phyloP scores from a whole-genome alignment of 2,797 vertebrate species.

The Sparus aurata region DNA sequence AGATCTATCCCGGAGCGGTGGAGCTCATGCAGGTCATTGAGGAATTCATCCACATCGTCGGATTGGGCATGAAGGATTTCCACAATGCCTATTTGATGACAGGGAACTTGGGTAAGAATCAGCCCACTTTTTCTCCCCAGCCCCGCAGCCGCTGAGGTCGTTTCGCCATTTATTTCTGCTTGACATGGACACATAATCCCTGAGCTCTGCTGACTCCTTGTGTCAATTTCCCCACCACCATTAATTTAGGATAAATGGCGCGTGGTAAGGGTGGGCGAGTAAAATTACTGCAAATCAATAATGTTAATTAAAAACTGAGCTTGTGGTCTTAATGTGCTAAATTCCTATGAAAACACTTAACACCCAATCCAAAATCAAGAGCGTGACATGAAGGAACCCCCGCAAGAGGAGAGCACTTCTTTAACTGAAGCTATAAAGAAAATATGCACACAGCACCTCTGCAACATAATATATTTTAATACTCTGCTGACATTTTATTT shows the following conservation, averaged over 20 bases:
- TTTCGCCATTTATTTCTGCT: slow-evolving; percentile 56
- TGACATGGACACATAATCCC: slow-evolving; percentile 62
- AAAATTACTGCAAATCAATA: slow-evolving; percentile 81
- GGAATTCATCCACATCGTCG: slow-evolving; percentile 99
- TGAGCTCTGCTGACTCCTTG: slow-evolving; percentile 53
- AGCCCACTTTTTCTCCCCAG: slow-evolving; percentile 39
- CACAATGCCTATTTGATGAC: slow-evolving; percentile 99
- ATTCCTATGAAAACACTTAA: slow-evolving; percentile 77
- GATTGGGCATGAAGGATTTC: slow-evolving; percentile 99
- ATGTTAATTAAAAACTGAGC: slow-evolving; percentile 83
- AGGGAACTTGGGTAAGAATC: slow-evolving; percentile 97
- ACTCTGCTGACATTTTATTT: background rate
- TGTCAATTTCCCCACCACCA: slow-evolving; percentile 73
- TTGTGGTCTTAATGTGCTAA: slow-evolving; percentile 78
- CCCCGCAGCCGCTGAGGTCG: slow-evolving; percentile 5
- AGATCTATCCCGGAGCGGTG: slow-evolving; percentile 98
- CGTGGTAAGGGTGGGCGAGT: slow-evolving; percentile 42
- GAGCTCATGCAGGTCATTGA: slow-evolving; percentile 99
- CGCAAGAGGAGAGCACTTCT: background rate
- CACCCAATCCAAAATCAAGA: slow-evolving; percentile 56
- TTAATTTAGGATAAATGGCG: slow-evolving; percentile 82
- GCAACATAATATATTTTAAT: background rate
- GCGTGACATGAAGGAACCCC: background rate
- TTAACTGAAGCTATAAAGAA: background rate
- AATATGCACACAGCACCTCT: background rate